Conservation (phyloP, 2,113 vertebrate genomes). For the Sisor rabdophorus region DNA sequence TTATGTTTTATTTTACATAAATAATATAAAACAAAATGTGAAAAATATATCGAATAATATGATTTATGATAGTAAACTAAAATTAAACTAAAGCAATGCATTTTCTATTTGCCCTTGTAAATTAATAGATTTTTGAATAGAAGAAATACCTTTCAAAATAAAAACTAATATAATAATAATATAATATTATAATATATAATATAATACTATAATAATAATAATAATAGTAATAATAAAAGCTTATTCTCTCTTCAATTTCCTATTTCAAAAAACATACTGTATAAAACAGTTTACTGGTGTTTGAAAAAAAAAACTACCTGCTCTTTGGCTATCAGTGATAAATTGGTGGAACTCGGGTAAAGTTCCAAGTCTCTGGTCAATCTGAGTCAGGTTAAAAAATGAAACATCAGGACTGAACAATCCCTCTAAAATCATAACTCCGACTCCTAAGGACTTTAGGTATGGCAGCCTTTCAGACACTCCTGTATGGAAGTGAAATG, state of each 20-base stretch:
- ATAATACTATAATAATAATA: neutral
- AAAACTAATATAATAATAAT: no score
- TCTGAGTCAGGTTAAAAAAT: conserved; percentile 44
- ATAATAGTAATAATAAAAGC: neutral
- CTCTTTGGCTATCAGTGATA: conserved; percentile 57
- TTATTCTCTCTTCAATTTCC: neutral
- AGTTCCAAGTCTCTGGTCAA: conserved; percentile 39
- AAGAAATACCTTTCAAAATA: neutral
- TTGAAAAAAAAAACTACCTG: conserved; percentile 47
- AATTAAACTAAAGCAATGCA: no score
- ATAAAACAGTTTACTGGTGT: neutral
- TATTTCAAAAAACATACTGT: neutral
- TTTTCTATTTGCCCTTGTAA: no score
- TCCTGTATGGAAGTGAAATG: conserved; percentile 43
- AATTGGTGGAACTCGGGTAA: conserved; percentile 61
- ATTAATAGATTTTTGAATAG: no score
- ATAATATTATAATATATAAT: no score
- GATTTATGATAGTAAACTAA: no score
- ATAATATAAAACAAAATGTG: no score
- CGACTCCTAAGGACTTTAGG: conserved; percentile 62
- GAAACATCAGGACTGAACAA: conserved; percentile 51
- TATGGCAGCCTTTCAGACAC: conserved; percentile 59
- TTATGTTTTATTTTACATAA: no score
- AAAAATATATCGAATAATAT: no score
- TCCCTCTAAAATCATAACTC: conserved; percentile 63